Percentiles rank a stretch among this genome's conserved stretches.
Conservation (phyloP, 2,797 vertebrate genomes). For the Sternotherus odoratus region DNA sequence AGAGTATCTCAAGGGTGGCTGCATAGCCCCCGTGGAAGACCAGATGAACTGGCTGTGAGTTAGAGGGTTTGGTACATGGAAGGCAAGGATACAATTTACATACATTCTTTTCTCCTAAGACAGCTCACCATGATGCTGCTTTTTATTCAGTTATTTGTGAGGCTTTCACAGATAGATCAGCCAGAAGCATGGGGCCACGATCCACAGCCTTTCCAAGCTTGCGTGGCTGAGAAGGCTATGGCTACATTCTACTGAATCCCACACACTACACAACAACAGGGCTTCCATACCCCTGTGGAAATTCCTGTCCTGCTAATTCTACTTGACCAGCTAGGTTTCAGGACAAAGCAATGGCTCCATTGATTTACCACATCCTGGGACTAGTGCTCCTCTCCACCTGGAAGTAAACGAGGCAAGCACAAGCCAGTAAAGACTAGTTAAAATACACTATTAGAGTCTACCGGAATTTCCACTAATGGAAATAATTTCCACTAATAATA, state of each 20-base stretch:
- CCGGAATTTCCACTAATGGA: neutral
- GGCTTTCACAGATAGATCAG: neutral
- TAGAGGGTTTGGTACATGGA: neutral
- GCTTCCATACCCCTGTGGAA: neutral
- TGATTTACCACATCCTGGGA: neutral
- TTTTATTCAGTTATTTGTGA: neutral
- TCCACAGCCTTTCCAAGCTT: neutral
- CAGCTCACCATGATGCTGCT: neutral
- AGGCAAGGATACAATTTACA: neutral
- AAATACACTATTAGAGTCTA: neutral
- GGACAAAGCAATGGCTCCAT: neutral
- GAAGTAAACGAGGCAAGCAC: neutral
- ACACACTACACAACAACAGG: neutral
- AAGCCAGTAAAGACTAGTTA: neutral
- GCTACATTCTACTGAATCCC: neutral
- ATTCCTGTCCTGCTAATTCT: neutral
- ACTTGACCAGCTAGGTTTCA: neutral
- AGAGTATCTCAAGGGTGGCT: neutral
- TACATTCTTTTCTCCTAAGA: neutral
- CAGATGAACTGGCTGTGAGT: neutral
- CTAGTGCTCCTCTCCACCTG: fast-evolving
- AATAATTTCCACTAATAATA: neutral
- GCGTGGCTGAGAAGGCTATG: neutral
- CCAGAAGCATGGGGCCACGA: neutral
- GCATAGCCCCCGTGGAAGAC: neutral